These are phyloP conservation scores for Bryconaethiops microstoma DNA, from an alignment of 2,797 vertebrate genomes.

Conservation along the genomic window DNA sequence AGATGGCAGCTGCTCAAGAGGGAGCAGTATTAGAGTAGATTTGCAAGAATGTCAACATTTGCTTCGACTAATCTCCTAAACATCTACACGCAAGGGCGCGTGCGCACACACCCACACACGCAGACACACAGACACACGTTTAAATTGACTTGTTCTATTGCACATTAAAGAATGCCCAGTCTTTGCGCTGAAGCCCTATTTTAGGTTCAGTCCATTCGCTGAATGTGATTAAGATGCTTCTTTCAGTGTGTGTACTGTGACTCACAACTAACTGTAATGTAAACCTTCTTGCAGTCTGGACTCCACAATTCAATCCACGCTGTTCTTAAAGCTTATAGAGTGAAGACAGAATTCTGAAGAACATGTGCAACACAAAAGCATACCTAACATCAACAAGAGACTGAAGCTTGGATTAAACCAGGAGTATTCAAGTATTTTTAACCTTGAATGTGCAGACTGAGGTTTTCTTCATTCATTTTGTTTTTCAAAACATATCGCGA, in stretches of 20 bases:
- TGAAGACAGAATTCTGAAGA: constrained; percentile 15
- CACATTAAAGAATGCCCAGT: constrained; percentile 25
- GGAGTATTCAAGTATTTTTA: constrained; percentile 33
- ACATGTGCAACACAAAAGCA: constrained; percentile 51
- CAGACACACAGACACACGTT: constrained; percentile 48
- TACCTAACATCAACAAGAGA: constrained; percentile 45
- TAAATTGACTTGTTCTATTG: constrained; percentile 28
- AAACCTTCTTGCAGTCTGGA: constrained; percentile 31
- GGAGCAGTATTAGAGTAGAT: constrained; percentile 74
- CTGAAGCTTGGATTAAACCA: constrained; percentile 18
- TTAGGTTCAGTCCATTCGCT: not conserved
- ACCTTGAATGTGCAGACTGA: constrained; percentile 35
- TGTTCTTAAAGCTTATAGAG: constrained; percentile 20
- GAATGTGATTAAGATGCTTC: constrained; percentile 20
- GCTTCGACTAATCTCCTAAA: constrained; percentile 68
- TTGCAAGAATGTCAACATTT: constrained; percentile 72
- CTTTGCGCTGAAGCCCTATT: constrained; percentile 34
- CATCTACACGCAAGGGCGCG: constrained; percentile 62
- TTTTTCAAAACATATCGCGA: constrained; percentile 28
- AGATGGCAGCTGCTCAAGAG: constrained; percentile 74
- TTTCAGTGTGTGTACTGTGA: not conserved
- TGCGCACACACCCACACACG: constrained; percentile 48
- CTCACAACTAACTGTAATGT: constrained; percentile 24
- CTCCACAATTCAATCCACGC: constrained; percentile 8
- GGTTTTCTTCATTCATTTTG: not conserved